Conservation (phyloP, 2,888 invertebrate genomes). For the Sialis fuliginosa region DNA sequence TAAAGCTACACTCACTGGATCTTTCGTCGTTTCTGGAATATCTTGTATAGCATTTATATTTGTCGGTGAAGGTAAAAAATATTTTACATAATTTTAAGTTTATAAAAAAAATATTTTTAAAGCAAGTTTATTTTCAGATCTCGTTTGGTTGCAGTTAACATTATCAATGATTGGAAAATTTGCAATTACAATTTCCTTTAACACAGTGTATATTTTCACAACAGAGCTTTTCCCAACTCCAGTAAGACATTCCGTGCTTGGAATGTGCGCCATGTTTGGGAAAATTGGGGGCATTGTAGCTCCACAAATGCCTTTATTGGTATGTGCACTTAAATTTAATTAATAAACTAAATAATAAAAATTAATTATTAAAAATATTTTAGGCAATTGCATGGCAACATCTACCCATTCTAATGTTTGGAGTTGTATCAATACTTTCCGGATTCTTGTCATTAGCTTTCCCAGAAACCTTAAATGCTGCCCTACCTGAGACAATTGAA, state of each 20-base stretch:
- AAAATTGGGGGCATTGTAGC: constrained; percentile 49
- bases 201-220: constrained; percentile 47
- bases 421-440: constrained; percentile 21
- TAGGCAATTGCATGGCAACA: constrained; percentile 19
- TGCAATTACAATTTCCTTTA: constrained; percentile 45
- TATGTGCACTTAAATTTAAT: constrained; percentile 16
- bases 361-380: background rate
- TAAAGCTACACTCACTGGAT: constrained; percentile 39
- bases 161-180: constrained; percentile 45
- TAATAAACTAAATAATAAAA: background rate
- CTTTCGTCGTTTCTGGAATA: constrained; percentile 41
- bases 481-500: constrained; percentile 22
- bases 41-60: constrained; percentile 24
- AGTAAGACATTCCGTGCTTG: constrained; percentile 43
- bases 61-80: background rate
- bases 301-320: constrained; percentile 49
- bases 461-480: constrained; percentile 28
- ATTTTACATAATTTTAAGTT: too few relatives aligned
- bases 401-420: constrained; percentile 25
- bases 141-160: constrained; percentile 25
- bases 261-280: constrained; percentile 50
- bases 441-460: constrained; percentile 25
- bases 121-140: constrained; percentile 17
- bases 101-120: background rate
- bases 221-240: constrained; percentile 55